phyloP scores from a whole-genome alignment of 2,797 vertebrate genomes.

The Microctenopoma steveboyesi region DNA sequence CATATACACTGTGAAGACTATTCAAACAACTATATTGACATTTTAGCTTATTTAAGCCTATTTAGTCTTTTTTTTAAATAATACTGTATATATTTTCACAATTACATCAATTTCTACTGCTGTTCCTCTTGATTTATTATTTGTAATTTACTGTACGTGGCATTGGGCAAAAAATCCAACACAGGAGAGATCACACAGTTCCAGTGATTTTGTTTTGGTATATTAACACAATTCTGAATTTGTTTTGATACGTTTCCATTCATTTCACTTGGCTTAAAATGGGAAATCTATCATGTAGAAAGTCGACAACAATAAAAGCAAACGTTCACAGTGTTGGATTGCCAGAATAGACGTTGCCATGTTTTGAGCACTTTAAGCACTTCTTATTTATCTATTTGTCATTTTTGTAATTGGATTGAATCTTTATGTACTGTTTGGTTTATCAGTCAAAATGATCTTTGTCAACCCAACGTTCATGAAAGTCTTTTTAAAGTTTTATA shows the following conservation, averaged over 20 bases:
- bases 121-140: slow-evolving; percentile 9
- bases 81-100: slow-evolving; percentile 40
- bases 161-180: not conserved
- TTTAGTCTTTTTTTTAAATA: slow-evolving; percentile 15
- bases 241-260: not conserved
- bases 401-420: not conserved
- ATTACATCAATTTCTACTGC: slow-evolving; percentile 24
- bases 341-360: not conserved
- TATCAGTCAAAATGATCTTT: not conserved
- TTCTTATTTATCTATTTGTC: slow-evolving; percentile 4
- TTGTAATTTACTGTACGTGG: not conserved
- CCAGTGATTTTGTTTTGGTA: slow-evolving; percentile 7
- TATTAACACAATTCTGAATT: too few species aligned
- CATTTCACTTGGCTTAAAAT: not conserved
- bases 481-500: slow-evolving; percentile 4
- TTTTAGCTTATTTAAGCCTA: slow-evolving; percentile 28
- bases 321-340: not conserved
- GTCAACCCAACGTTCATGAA: not conserved
- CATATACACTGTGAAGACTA: slow-evolving; percentile 75
- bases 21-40: slow-evolving; percentile 24
- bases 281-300: not conserved
- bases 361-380: slow-evolving; percentile 14
- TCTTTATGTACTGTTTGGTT: not conserved
- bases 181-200: not conserved
- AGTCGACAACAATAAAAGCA: not conserved